Conservation (phyloP, 2,113 vertebrate genomes). For the Panthera tigris region DNA sequence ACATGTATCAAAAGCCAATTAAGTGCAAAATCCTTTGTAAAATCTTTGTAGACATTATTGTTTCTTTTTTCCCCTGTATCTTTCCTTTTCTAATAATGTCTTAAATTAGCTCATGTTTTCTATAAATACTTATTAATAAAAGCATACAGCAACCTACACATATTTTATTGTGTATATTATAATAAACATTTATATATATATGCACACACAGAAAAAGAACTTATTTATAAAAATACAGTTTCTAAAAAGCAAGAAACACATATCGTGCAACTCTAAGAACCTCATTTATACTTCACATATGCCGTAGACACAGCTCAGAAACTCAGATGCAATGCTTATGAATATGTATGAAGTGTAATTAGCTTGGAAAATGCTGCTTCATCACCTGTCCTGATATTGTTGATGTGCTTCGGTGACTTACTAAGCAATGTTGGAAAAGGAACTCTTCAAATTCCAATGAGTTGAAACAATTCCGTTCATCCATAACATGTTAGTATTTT, state of each 20-base stretch:
- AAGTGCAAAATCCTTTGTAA: background rate
- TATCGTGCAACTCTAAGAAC: slow-evolving; percentile 24
- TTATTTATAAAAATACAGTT: slow-evolving; percentile 26
- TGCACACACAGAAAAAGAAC: background rate
- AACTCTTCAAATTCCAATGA: slow-evolving; percentile 44
- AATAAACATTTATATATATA: background rate
- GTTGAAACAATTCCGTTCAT: slow-evolving; percentile 43
- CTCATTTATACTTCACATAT: slow-evolving; percentile 67
- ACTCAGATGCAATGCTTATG: slow-evolving; percentile 58
- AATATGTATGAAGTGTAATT: slow-evolving; percentile 78
- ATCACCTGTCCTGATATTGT: slow-evolving; percentile 70
- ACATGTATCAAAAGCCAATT: slow-evolving; percentile 11
- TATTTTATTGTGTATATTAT: background rate
- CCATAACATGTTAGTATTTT: slow-evolving; percentile 6
- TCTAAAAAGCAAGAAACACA: slow-evolving; percentile 31
- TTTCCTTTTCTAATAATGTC: background rate
- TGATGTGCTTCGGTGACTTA: slow-evolving; percentile 62
- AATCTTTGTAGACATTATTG: background rate
- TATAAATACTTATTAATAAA: slow-evolving; percentile 24
- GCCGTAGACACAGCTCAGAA: slow-evolving; percentile 64
- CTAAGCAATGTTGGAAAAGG: slow-evolving; percentile 35
- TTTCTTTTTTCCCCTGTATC: background rate
- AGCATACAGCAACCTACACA: background rate
- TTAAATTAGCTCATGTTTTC: slow-evolving; percentile 40
- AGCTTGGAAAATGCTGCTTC: slow-evolving; percentile 69